Evolutionary conservation across 2,113 vertebrate species (phyloP), one percentile per base, ranked within the genome.

Genomic region (Planiliza haematocheilus): DNA sequence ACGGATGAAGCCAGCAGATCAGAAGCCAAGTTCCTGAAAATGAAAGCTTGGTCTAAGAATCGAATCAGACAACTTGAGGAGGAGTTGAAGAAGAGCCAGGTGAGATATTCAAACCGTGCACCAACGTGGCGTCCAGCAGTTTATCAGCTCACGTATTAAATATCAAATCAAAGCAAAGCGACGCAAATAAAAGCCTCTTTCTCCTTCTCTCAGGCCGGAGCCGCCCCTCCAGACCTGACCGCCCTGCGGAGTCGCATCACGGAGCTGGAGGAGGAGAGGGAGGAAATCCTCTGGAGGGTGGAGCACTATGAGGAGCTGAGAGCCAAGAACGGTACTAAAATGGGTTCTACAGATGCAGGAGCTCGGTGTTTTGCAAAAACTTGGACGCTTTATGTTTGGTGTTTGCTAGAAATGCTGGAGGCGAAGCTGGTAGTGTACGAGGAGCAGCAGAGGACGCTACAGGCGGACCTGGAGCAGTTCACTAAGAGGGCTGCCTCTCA

Each of bases 1-100:
- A 84, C 88, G 0, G 95, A 96, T 41, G 96, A 97, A 46, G 96
- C 96, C 79, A 92, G 82, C 78, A 95, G 93, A 86, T 96, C 96
- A 7, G 96, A 97, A 73, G 93, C 94, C 14, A 97, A 95, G 79
- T 97, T 97, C 84, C 82, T 97, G 74, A 97, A 96, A 84, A 95
- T 95, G 86, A 97, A 97, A 84, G 96, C 96, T 4, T 97, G 95
- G 95, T 97, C 96, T 10, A 97, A 97, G 69, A 89, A 94, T 63
- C 93, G 92, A 36, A 95, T 97, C 83, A 92, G 93, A 71, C 95
- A 97, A 73, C 78, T 96, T 80, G 96, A 97, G 71, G 95, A 95
- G 38, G 95, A 97, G 66, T 72, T 97, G 7, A 96, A 92, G 92
- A 95, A 88, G 75, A 95, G 92, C 87, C 72, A 95, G 83, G 94